A percentile compares a stretch with the other conserved stretches of the same genome.
Evolutionary conservation across 2,888 invertebrate species (phyloP).

Genomic region (Byasa hedistus): DNA sequence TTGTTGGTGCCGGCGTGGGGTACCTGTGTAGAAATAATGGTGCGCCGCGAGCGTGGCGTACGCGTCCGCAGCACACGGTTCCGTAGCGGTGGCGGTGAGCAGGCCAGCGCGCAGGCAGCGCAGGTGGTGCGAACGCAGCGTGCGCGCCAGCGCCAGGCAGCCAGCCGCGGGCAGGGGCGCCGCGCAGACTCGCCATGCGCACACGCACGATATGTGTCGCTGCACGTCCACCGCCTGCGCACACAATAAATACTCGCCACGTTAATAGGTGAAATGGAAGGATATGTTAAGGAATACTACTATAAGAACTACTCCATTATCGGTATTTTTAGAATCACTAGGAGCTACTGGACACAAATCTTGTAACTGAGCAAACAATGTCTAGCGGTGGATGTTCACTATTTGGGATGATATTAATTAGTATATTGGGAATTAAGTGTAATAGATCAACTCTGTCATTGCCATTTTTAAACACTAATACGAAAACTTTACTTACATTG

Average conservation of each 20-base stretch:
- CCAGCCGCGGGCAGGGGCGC: constrained; percentile 58
- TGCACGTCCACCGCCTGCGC: constrained; percentile 86
- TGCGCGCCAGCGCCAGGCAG: constrained; percentile 77
- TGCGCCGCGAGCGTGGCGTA: constrained; percentile 90
- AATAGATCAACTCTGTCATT: too few species aligned
- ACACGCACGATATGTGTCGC: constrained; percentile 88
- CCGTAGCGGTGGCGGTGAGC: constrained; percentile 80
- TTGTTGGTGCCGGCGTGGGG: not conserved
- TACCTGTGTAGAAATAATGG: constrained; percentile 79
- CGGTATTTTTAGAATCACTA: too few species aligned
- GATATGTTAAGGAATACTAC: too few species aligned
- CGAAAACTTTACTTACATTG: constrained; percentile 64
- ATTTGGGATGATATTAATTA: too few species aligned
- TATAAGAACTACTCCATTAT: too few species aligned
- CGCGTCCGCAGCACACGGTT: constrained; percentile 87
- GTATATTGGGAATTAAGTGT: not conserved
- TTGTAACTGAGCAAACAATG: too few species aligned
- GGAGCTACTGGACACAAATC: too few species aligned
- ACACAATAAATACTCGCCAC: not conserved
- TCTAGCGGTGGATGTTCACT: too few species aligned
- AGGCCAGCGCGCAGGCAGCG: constrained; percentile 76
- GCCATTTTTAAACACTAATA: too few species aligned
- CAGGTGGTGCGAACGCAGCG: constrained; percentile 83
- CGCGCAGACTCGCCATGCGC: constrained; percentile 87
- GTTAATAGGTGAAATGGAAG: too few species aligned